These are phyloP conservation scores for Tenthredo mesomela DNA, from an alignment of 2,888 invertebrate genomes.

Conservation along the genomic window DNA sequence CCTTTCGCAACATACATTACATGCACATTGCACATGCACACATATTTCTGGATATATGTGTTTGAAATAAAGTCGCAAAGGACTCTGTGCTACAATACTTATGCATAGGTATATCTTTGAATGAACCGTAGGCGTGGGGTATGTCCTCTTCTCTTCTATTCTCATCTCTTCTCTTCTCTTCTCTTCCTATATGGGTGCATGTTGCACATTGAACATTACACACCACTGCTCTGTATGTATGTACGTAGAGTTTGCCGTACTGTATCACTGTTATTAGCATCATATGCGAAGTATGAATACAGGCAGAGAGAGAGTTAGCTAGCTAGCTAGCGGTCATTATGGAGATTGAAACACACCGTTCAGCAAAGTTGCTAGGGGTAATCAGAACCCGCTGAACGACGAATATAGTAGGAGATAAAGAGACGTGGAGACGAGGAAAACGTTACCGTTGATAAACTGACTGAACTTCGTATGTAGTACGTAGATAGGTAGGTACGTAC, in stretches of 20 bases:
- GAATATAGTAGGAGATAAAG: neutral
- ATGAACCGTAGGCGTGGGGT: neutral
- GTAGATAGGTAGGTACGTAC: too few relatives aligned
- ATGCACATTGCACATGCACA: too few relatives aligned
- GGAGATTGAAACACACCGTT: conserved; percentile 70
- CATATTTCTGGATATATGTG: too few relatives aligned
- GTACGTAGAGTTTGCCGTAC: neutral
- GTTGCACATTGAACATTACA: neutral
- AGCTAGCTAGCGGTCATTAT: conserved; percentile 69
- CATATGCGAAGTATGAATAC: neutral
- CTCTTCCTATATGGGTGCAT: neutral
- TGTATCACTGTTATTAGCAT: conserved; percentile 49
- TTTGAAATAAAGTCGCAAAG: neutral
- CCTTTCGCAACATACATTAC: neutral
- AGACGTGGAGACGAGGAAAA: neutral
- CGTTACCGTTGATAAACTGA: neutral
- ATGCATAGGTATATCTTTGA: neutral
- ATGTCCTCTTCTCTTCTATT: neutral
- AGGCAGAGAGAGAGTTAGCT: neutral
- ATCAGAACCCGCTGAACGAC: neutral
- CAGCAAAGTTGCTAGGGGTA: neutral
- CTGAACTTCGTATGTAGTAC: neutral
- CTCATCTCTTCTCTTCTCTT: neutral
- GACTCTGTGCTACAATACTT: neutral
- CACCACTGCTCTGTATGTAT: too few relatives aligned